A percentile compares a stretch with the other conserved stretches of the same genome.
Evolutionary conservation across 2,113 vertebrate genomes (phyloP).

Genomic region (Sclerurus mexicanus): DNA sequence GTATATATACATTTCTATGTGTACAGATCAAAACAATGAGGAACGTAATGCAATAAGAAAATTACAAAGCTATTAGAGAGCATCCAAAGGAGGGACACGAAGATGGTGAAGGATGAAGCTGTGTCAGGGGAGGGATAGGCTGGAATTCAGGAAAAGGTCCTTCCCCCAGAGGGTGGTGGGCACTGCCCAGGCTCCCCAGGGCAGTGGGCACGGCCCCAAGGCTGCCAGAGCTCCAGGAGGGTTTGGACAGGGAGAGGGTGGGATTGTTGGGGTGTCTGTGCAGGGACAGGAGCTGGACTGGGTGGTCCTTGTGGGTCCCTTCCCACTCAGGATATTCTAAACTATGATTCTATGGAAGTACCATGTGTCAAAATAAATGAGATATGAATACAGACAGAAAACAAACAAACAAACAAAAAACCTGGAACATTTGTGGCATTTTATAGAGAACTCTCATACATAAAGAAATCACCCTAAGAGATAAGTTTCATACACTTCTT

Average conservation of each 20-base stretch:
- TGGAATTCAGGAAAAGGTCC: neutral
- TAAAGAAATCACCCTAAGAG: neutral
- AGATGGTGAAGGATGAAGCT: neutral
- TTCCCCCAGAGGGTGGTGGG: neutral
- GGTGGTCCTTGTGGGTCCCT: accelerated
- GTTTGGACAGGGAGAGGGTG: neutral
- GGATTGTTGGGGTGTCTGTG: accelerated
- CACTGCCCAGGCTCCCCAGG: neutral
- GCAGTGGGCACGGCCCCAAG: neutral
- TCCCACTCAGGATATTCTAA: neutral
- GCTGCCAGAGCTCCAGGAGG: neutral
- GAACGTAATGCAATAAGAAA: neutral
- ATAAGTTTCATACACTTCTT: neutral
- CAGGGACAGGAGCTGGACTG: neutral
- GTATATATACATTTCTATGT: neutral
- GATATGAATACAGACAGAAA: neutral
- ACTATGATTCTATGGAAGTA: neutral
- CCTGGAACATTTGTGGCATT: neutral
- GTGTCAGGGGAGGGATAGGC: accelerated
- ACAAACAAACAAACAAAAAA: neutral
- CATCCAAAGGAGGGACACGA: no score
- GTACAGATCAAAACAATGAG: neutral
- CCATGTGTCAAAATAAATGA: neutral
- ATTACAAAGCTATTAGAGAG: neutral
- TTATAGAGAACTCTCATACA: neutral